Conservation (phyloP, 2,888 invertebrate genomes). For the Hetaerina titia region DNA sequence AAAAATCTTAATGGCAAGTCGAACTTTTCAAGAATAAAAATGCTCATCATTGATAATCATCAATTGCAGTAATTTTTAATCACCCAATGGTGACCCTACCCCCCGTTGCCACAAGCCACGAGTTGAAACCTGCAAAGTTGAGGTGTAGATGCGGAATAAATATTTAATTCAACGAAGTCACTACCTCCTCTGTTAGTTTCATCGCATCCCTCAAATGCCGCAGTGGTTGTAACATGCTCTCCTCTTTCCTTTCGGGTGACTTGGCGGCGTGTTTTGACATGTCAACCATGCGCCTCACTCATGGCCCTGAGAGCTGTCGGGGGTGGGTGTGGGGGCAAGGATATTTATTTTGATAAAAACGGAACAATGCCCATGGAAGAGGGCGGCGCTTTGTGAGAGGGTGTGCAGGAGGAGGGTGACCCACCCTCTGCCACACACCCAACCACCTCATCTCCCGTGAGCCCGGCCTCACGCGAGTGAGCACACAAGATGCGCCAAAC, state of each 20-base stretch:
- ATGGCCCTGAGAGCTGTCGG: neutral
- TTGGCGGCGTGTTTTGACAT: neutral
- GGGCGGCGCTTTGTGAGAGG: neutral
- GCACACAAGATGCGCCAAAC: neutral
- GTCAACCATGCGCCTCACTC: neutral
- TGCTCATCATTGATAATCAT: no score
- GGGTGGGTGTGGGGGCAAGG: neutral
- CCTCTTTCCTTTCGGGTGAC: neutral
- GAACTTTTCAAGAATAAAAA: no score
- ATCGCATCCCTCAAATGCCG: no score
- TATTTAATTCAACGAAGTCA: no score
- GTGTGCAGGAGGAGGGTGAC: neutral
- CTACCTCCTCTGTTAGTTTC: no score
- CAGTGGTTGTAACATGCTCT: neutral
- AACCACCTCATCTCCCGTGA: no score
- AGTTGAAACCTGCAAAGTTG: no score
- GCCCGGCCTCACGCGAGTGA: neutral
- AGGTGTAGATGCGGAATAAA: no score
- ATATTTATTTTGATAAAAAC: constrained; percentile 38
- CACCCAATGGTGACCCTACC: no score
- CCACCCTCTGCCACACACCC: neutral
- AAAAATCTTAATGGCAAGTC: no score
- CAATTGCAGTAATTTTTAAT: no score
- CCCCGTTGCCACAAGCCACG: no score
- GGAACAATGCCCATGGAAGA: neutral